These are phyloP conservation scores for Chaetodon auriga DNA, from an alignment of 2,113 vertebrate species.

Conservation along the genomic window DNA sequence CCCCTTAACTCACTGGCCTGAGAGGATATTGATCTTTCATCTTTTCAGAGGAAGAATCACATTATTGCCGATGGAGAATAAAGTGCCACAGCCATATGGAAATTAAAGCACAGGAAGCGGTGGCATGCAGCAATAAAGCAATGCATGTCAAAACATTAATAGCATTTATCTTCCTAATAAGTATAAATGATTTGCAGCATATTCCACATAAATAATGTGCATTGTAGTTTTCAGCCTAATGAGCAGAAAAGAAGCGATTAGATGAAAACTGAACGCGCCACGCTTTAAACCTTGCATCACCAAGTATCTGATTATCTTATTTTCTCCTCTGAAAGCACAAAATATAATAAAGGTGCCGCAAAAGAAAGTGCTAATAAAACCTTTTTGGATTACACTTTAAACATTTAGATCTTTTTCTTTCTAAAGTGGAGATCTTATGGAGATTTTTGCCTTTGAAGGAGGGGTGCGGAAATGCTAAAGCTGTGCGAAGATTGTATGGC, in stretches of 20 bases:
- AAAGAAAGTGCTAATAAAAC: slow-evolving; percentile 22
- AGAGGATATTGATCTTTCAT: slow-evolving; percentile 84
- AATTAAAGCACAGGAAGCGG: slow-evolving; percentile 60
- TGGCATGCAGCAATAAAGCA: slow-evolving; percentile 56
- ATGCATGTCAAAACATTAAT: slow-evolving; percentile 59
- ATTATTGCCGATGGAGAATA: slow-evolving; percentile 77
- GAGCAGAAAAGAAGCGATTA: slow-evolving; percentile 35
- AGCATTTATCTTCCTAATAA: slow-evolving; percentile 61
- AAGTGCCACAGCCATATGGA: slow-evolving; percentile 73
- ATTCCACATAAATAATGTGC: slow-evolving; percentile 31
- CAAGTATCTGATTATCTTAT: slow-evolving; percentile 9
- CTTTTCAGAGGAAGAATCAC: slow-evolving; percentile 79
- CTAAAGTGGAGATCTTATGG: neutral
- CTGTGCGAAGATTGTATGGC: slow-evolving; percentile 14
- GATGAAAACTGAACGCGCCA: slow-evolving; percentile 22
- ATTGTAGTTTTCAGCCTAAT: slow-evolving; percentile 39
- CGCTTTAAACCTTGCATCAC: slow-evolving; percentile 27
- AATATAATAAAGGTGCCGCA: neutral
- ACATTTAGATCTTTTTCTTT: neutral
- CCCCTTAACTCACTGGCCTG: slow-evolving; percentile 70
- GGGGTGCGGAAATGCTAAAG: slow-evolving; percentile 24
- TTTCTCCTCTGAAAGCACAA: neutral
- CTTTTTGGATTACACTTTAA: slow-evolving; percentile 10
- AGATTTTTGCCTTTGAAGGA: slow-evolving; percentile 11
- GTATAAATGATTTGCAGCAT: slow-evolving; percentile 54